A percentile compares a stretch with the other conserved stretches of the same genome.
These are phyloP conservation scores for Tryphoninae sp. DNA, from an alignment of 2,888 invertebrate species.

Conservation along the genomic window DNA sequence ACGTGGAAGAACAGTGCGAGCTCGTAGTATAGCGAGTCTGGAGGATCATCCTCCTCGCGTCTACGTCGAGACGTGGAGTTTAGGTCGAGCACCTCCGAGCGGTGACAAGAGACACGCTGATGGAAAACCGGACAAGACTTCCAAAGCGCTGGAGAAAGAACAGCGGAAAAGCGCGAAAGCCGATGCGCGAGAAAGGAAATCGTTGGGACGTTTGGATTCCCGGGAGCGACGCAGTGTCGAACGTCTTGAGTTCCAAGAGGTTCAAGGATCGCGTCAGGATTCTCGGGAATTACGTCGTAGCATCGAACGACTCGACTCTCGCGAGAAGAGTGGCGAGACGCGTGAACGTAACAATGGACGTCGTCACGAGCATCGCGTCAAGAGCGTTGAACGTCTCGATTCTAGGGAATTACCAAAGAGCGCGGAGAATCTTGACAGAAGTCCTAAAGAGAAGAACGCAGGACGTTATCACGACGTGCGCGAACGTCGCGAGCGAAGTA, in stretches of 20 bases:
- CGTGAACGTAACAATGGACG: constrained; percentile 64
- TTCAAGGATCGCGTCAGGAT: constrained; percentile 63
- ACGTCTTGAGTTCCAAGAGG: constrained; percentile 68
- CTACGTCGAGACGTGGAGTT: constrained; percentile 77
- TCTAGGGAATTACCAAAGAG: constrained; percentile 72
- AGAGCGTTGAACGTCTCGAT: constrained; percentile 75
- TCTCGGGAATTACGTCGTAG: constrained; percentile 74
- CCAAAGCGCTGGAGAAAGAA: constrained; percentile 73
- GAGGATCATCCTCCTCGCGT: constrained; percentile 73
- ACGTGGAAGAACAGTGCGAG: constrained; percentile 72
- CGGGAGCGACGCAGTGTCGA: constrained; percentile 70
- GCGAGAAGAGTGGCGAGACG: constrained; percentile 71
- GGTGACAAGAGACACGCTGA: constrained; percentile 73
- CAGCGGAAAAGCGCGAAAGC: constrained; percentile 73
- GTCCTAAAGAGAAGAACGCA: constrained; percentile 64
- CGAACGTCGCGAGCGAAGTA: constrained; percentile 70
- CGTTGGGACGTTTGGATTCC: constrained; percentile 73
- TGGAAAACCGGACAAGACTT: constrained; percentile 69
- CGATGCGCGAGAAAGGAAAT: constrained; percentile 72
- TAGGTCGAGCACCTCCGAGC: constrained; percentile 73
- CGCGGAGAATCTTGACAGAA: constrained; percentile 71
- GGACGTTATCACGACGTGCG: constrained; percentile 63
- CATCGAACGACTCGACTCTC: constrained; percentile 74
- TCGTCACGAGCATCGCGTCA: constrained; percentile 69
- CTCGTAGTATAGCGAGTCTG: constrained; percentile 77